phyloP scores from a whole-genome alignment of 2,797 vertebrate genomes.

The Muscicapa striata region DNA sequence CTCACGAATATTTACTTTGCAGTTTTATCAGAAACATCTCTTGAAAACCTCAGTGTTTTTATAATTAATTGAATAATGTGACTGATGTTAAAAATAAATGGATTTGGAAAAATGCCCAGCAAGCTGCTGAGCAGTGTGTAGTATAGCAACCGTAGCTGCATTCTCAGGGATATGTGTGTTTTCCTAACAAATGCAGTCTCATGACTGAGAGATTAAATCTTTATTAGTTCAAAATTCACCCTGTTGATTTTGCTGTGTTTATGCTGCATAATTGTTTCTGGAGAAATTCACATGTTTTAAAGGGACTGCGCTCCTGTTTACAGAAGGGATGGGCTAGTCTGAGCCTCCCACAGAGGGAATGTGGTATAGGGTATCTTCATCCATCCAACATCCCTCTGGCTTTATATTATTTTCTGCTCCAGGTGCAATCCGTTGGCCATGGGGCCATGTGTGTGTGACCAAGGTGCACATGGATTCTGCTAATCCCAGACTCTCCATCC shows the following conservation, averaged over 20 bases:
- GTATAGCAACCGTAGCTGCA: neutral
- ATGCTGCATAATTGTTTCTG: constrained; percentile 28
- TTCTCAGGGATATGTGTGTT: constrained; percentile 50
- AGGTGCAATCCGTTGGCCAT: neutral
- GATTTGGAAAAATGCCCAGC: constrained; percentile 47
- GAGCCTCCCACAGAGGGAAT: neutral
- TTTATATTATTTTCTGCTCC: neutral
- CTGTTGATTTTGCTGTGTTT: constrained; percentile 51
- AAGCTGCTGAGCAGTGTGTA: neutral
- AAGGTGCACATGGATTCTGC: neutral
- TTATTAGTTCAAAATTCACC: constrained; percentile 21
- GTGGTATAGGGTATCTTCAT: neutral
- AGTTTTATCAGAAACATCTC: constrained; percentile 32
- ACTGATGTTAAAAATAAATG: constrained; percentile 59
- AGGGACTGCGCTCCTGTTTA: neutral
- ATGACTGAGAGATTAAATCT: constrained; percentile 57
- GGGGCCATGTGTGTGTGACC: neutral
- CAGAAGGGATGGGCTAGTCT: neutral
- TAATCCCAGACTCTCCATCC: neutral
- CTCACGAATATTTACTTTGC: constrained; percentile 47
- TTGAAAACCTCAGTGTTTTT: constrained; percentile 58
- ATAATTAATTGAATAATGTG: constrained; percentile 64
- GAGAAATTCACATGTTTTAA: constrained; percentile 4
- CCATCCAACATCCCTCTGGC: neutral
- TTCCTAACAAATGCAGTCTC: constrained; percentile 19